Evolutionary conservation across 2,888 invertebrate genomes (phyloP), one percentile per base, ranked within the genome.

Genomic region (Cosmia pyralina): DNA sequence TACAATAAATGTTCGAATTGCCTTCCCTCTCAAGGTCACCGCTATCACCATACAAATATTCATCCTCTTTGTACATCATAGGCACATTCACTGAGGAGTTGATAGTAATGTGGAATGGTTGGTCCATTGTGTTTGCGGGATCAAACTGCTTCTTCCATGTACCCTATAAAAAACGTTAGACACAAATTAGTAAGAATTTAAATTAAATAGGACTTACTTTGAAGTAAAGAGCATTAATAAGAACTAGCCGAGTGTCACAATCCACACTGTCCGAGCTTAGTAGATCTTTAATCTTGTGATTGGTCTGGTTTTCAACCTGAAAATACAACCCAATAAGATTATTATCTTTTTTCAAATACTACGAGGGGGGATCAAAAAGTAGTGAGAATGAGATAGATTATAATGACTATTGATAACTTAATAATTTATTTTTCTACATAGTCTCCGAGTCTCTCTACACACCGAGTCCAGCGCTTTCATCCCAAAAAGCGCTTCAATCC

Each of bases 221-320:
- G 94, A 99, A 99, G 91, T 98, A 98, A 22, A 99, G 97, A 0
- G 98, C 98, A 90, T 98, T 99, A 4, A 98, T 97, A 8, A 99
- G 96, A 4, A 98, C 97, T 73, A 98, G 92, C 67, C 97, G 96
- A 1, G 98, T 98, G 0, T 93, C 88, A 0, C 69, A 65, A 88
- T 94, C 87, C 1, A 98, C 89, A 86, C 96, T 95, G 81, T 96
- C 97, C 2, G 97, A 22, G 2, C 96, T 90, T 65, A 99, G 93
- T 3, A 99, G 95, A 86, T 98, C 96, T 84, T 97, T 97, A 72
- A 99, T 99, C 91, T 98, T 98, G 13, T 98, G 93, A 69, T 98
- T 97, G 0, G 99, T 99, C 88, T 98, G 97, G 8, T 96, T 91
- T 88, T 97, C 97, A 57, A 97, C 96, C 96, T 96, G 87, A 75